phyloP scores from a whole-genome alignment of 2,797 vertebrate genomes.

The Scolopax rusticola region DNA sequence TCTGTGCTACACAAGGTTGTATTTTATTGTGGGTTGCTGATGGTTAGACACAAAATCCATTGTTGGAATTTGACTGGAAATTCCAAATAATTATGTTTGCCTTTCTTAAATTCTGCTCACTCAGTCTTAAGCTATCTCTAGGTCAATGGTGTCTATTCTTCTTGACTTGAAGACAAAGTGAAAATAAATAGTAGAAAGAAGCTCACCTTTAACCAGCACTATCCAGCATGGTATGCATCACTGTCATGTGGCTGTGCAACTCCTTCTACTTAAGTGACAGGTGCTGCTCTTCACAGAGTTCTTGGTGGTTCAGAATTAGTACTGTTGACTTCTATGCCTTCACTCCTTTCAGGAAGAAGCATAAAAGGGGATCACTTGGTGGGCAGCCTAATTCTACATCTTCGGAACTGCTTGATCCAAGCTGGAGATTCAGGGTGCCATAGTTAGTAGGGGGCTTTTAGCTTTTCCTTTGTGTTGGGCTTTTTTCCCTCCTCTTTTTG shows the following conservation, averaged over 20 bases:
- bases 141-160: not conserved
- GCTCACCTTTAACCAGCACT: not conserved
- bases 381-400: not conserved
- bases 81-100: not conserved
- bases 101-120: not conserved
- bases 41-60: not conserved
- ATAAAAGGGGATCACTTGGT: not conserved
- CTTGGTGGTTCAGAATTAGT: not conserved
- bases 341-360: not conserved
- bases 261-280: fast-evolving
- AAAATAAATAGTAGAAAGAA: not conserved
- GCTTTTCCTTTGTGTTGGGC: not conserved
- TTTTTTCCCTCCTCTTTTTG: not conserved
- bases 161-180: not conserved
- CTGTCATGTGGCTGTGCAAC: not conserved
- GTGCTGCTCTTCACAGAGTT: not conserved
- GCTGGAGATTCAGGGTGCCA: not conserved
- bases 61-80: not conserved
- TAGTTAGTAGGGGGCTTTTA: not conserved
- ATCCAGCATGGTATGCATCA: not conserved
- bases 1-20: not conserved
- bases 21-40: not conserved
- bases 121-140: not conserved
- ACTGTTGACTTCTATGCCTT: not conserved
- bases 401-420: not conserved